A percentile compares a stretch with the other conserved stretches of the same genome.
phyloP scores from a whole-genome alignment of 1,140 invertebrate species.

The Drosophila erecta region DNA sequence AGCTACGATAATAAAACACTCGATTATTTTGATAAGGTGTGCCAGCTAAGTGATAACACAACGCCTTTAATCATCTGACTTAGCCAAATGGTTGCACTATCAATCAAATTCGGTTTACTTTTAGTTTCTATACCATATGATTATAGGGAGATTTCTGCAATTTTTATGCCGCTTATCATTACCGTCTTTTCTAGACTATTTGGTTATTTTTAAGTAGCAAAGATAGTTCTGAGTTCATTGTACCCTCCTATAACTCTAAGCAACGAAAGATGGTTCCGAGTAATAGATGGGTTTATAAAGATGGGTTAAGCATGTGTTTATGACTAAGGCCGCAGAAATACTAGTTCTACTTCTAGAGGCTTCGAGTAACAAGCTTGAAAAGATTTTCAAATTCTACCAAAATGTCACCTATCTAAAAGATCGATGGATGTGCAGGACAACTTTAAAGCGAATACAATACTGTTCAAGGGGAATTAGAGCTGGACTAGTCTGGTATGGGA shows the following conservation, averaged over 20 bases:
- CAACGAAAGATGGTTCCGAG: background rate
- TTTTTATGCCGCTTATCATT: no score
- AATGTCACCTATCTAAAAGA: background rate
- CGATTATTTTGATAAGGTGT: background rate
- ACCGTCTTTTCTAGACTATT: background rate
- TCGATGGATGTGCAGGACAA: background rate
- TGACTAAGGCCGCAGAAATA: background rate
- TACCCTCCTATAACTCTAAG: no score
- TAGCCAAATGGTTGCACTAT: background rate
- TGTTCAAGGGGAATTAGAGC: background rate
- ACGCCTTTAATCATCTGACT: background rate
- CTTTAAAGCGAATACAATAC: background rate
- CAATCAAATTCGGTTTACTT: no score
- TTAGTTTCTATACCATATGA: no score
- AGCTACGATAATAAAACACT: conserved; percentile 1
- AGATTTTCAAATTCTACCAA: background rate
- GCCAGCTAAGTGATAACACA: background rate
- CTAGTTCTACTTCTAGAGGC: background rate
- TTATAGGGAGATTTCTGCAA: no score
- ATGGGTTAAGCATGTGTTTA: background rate
- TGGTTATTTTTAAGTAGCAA: background rate
- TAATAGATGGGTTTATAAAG: background rate
- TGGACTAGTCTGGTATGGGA: background rate
- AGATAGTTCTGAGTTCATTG: background rate
- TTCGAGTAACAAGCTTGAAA: background rate